Conservation (phyloP, 1,140 invertebrate species). For the Eriosoma lanigerum region DNA sequence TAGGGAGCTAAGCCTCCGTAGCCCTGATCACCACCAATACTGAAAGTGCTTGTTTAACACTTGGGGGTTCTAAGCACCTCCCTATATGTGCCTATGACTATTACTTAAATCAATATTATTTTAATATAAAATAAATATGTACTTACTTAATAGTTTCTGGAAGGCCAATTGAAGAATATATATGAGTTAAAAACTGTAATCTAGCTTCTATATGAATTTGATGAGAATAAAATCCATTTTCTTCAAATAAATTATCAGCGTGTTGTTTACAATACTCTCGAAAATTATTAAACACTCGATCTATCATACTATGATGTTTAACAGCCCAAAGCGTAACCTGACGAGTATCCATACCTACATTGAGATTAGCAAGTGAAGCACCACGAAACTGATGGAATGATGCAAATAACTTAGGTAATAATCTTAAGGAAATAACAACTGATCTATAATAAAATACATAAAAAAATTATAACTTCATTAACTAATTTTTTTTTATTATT, state of each 20-base stretch:
- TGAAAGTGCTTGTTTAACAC: too few species aligned
- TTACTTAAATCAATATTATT: not conserved
- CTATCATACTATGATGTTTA: slow-evolving; percentile 86
- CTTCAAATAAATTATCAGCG: slow-evolving; percentile 56
- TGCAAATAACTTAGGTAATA: slow-evolving; percentile 85
- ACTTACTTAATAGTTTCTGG: slow-evolving; percentile 78
- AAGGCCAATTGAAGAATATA: slow-evolving; percentile 87
- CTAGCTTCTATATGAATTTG: slow-evolving; percentile 88
- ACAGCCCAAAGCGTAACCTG: slow-evolving; percentile 87
- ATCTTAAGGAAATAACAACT: slow-evolving; percentile 81
- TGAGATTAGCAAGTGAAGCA: slow-evolving; percentile 59
- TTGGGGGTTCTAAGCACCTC: too few species aligned
- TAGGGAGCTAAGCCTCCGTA: too few species aligned
- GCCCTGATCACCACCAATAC: too few species aligned
- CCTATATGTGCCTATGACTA: too few species aligned
- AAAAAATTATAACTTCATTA: not conserved
- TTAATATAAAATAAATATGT: not conserved
- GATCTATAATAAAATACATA: slow-evolving; percentile 63
- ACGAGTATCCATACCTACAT: slow-evolving; percentile 70
- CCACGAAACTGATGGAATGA: slow-evolving; percentile 88
- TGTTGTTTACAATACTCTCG: slow-evolving; percentile 65
- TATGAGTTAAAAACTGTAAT: slow-evolving; percentile 85
- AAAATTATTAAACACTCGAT: slow-evolving; percentile 84
- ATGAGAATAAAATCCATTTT: slow-evolving; percentile 71
- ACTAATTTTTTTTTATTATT: too few species aligned